Base-by-base conservation (phyloP, 2,113 vertebrate genomes). In the Perca flavescens region DNA sequence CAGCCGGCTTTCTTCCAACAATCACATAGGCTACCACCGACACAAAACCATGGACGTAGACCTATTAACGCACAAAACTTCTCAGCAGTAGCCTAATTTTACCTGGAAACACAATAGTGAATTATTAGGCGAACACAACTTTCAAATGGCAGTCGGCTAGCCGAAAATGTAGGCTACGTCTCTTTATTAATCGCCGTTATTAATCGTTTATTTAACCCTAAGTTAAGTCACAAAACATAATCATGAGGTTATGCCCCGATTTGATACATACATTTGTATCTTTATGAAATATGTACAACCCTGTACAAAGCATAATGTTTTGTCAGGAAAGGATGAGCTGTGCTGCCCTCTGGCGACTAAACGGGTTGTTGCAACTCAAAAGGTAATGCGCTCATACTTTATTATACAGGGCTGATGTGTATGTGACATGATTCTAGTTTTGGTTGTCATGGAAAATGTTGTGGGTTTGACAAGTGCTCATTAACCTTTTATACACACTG, bases 81-180 rank as follows among this genome's bases (percentile, higher is more conserved):
- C 43, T 60, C 46, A 68, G 70, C 76, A 21, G 72, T 87, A 25
- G 25, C 25, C 25, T 25, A 77, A 88, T 91, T 91, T 89, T 82
- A 90, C 80, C 83, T 79, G 88, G 89, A 93, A 93, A 91, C 50
- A 82, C 43, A 65, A 86, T 53, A 60, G 28, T 34, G 17, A 19
- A 19, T 12, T 43, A 43, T 46, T 5, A n/a, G 9, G 8, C 2
- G n/a, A 49, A 9, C 17, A 31, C 36, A 4, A 2, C 3, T 8
- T 36, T 36, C 3, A 49, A n/a, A 31, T 8, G 28, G 8, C 28
- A 28, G 49, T 21, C 11, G 2, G 19, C 12, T 11, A 22, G n/a
- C 54, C 21, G 50, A 56, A 22, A 56, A 22, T 56, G n/a, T 12
- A 56, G 15, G 6, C 22, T 19, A 49, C 4, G 12, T 31, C 4